phyloP scores from a whole-genome alignment of 2,113 vertebrate genomes.

The Electrona antarctica region DNA sequence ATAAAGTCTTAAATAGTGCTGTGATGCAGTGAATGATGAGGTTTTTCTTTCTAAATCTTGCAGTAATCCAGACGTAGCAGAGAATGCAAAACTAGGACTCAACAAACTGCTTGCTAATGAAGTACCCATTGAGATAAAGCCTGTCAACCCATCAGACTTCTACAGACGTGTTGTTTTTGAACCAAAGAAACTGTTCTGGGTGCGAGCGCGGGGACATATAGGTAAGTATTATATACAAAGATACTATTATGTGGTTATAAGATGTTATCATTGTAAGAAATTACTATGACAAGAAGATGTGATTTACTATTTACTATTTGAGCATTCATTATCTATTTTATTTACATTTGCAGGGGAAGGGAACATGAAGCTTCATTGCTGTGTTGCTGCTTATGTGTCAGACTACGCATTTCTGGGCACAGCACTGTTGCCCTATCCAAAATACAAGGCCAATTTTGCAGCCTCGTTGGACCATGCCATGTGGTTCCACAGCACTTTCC shows the following conservation, averaged over 20 bases:
- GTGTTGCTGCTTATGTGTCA: slow-evolving; percentile 93
- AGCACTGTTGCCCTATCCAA: slow-evolving; percentile 79
- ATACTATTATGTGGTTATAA: no score
- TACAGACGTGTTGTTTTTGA: slow-evolving; percentile 65
- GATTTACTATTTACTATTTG: no score
- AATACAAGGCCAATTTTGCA: slow-evolving; percentile 71
- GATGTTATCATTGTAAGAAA: no score
- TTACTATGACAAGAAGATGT: no score
- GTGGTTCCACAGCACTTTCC: slow-evolving; percentile 95
- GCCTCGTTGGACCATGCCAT: slow-evolving; percentile 94
- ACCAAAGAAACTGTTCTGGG: slow-evolving; percentile 90
- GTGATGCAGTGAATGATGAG: no score
- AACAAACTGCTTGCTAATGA: slow-evolving; percentile 87
- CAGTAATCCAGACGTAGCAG: slow-evolving; percentile 85
- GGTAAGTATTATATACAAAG: slow-evolving; percentile 75
- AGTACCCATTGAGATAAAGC: slow-evolving; percentile 90
- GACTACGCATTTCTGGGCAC: slow-evolving; percentile 90
- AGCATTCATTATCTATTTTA: not conserved
- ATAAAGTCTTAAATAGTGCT: no score
- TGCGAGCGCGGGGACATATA: slow-evolving; percentile 88
- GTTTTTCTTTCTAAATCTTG: slow-evolving; percentile 22
- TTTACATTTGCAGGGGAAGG: slow-evolving; percentile 73
- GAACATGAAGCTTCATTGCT: slow-evolving; percentile 95
- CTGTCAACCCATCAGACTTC: slow-evolving; percentile 80
- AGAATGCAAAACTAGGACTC: slow-evolving; percentile 80